Evolutionary conservation across 64 coral and sea anemone species (phyloP), one percentile per base, ranked within the genome.

Genomic region (Hydrozoanthus tunicans): DNA sequence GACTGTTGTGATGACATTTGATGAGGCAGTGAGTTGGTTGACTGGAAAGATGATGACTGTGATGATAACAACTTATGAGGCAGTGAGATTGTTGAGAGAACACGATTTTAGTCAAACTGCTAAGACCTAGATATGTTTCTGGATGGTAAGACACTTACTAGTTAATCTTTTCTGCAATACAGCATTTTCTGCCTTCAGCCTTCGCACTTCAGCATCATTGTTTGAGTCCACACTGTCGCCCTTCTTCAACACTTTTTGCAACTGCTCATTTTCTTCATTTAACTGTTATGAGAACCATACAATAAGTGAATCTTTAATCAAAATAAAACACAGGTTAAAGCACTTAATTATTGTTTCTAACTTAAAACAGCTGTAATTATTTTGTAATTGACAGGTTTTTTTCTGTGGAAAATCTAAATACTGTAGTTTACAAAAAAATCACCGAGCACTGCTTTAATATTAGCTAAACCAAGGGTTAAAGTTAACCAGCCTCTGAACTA

Each of bases 131-230:
- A 20, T 20, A 20, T 20, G 20, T 20, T 20, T 20, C 20, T 20
- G 20, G 20, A 20, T 20, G 20, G 7, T 6, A 61, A 56, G 73
- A 24, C 66, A 70, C 93, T 81, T 89, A 98, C 96, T 89, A 83
- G 93, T 78, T 24, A 98, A 76, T 81, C 96, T 94, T 85, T 95
- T 98, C 81, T 98, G 96, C 12, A 98, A 62, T 20, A 93, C 96
- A 15, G 92, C 89, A 86, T 95, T 98, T 74, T 98, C 94, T 60
- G 96, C 96, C 80, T 93, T 91, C 6, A 98, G 89, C 77, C 96
- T 89, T 75, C 94, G 80, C 59, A 93, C 78, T 88, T 98, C 96
- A 43, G 89, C 77, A 79, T 98, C 94, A 77, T 77, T 68, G 6
- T 89, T 78, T 63, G 78, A 76, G 52, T 85, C 70, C 11, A 43